A percentile compares a stretch with the other conserved stretches of the same genome.
phyloP scores from a whole-genome alignment of 2,113 vertebrate genomes.

The Gopherus flavomarginatus region DNA sequence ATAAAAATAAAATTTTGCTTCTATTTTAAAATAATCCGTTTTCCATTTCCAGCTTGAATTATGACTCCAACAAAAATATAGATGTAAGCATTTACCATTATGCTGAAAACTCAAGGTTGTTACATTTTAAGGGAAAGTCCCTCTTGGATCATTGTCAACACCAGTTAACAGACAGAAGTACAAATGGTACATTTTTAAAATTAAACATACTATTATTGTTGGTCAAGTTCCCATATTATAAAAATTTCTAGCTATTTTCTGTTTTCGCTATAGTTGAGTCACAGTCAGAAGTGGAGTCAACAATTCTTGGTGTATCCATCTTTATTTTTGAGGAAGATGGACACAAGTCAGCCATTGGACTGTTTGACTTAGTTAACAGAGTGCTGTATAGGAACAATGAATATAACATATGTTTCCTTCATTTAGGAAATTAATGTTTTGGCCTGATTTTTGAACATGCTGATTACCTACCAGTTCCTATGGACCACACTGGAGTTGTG shows the following conservation, averaged over 20 bases:
- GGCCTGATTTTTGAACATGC: neutral
- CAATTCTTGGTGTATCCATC: neutral
- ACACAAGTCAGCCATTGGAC: neutral
- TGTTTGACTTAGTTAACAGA: neutral
- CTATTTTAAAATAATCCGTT: neutral
- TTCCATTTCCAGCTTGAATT: neutral
- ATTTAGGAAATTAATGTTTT: neutral
- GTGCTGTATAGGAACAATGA: neutral
- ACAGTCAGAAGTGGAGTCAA: neutral
- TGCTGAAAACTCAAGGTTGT: neutral
- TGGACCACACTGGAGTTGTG: neutral
- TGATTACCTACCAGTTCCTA: neutral
- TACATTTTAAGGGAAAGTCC: neutral
- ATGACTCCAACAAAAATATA: neutral
- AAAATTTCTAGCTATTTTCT: neutral
- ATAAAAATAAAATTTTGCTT: neutral
- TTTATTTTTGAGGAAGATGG: neutral
- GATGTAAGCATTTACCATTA: neutral
- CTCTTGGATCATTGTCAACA: neutral
- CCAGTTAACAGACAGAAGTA: constrained; percentile 23
- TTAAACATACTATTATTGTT: neutral
- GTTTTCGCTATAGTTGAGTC: neutral
- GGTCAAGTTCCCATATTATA: neutral
- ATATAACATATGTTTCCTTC: neutral
- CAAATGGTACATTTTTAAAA: neutral